Percentiles rank a stretch among this genome's conserved stretches.
Conservation (phyloP, 2,797 vertebrate species). For the Luscinia luscinia region DNA sequence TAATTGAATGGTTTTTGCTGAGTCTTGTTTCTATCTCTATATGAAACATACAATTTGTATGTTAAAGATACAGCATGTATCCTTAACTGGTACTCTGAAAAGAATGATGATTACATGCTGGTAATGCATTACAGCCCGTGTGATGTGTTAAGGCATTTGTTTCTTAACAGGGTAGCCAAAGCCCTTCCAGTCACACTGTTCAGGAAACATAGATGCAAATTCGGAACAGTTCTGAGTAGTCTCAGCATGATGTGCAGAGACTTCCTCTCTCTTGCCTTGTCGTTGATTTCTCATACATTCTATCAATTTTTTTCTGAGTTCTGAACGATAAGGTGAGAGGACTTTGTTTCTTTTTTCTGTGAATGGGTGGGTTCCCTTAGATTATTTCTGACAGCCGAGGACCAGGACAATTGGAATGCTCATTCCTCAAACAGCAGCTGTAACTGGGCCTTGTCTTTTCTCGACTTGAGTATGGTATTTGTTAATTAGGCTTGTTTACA, state of each 20-base stretch:
- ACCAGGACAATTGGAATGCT: background rate
- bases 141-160: background rate
- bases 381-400: background rate
- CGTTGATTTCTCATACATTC: background rate
- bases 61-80: background rate
- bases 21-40: background rate
- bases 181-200: background rate
- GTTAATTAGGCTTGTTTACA: background rate
- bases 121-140: background rate
- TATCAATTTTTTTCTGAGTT: background rate
- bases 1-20: background rate
- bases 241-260: background rate
- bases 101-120: background rate
- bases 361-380: background rate
- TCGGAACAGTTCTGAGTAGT: background rate
- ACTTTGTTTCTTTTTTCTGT: background rate
- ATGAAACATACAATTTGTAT: background rate
- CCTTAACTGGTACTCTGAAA: background rate
- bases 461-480: background rate
- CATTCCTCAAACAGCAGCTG: background rate
- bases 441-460: background rate
- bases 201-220: background rate
- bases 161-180: background rate
- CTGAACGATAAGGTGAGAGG: background rate
- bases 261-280: background rate